These are phyloP conservation scores for Helleia helle DNA, from an alignment of 2,888 invertebrate genomes.

Conservation along the genomic window DNA sequence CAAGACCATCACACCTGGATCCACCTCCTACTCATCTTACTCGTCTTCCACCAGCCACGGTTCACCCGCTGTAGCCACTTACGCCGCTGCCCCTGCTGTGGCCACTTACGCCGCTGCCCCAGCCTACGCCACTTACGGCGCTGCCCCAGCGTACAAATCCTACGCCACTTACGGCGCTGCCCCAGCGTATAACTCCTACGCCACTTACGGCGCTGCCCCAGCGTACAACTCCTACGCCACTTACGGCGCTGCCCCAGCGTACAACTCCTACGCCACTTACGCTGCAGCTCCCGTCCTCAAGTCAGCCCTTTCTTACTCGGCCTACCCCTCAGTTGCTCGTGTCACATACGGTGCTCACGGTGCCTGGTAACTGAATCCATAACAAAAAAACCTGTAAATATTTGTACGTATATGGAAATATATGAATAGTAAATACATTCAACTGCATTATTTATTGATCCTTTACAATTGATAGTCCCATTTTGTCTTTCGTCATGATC, in stretches of 20 bases:
- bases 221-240: conserved; percentile 19
- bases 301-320: conserved; percentile 66
- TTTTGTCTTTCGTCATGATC: too few species aligned
- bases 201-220: conserved; percentile 11
- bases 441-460: background rate
- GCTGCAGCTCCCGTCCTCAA: conserved; percentile 27
- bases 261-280: conserved; percentile 27
- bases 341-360: conserved; percentile 75
- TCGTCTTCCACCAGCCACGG: conserved; percentile 30
- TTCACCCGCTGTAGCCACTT: background rate
- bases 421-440: background rate
- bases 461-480: too few species aligned
- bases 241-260: conserved; percentile 20
- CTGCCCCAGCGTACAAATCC: conserved; percentile 15
- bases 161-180: conserved; percentile 17
- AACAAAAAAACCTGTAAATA: background rate
- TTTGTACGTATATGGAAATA: background rate
- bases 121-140: conserved; percentile 16
- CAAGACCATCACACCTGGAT: conserved; percentile 48
- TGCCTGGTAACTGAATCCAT: background rate
- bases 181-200: conserved; percentile 15
- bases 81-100: background rate
- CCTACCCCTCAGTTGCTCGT: conserved; percentile 34
- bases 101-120: conserved; percentile 16
- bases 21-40: conserved; percentile 30